Conservation (phyloP, 2,113 vertebrate genomes). For the Oryzias celebensis region DNA sequence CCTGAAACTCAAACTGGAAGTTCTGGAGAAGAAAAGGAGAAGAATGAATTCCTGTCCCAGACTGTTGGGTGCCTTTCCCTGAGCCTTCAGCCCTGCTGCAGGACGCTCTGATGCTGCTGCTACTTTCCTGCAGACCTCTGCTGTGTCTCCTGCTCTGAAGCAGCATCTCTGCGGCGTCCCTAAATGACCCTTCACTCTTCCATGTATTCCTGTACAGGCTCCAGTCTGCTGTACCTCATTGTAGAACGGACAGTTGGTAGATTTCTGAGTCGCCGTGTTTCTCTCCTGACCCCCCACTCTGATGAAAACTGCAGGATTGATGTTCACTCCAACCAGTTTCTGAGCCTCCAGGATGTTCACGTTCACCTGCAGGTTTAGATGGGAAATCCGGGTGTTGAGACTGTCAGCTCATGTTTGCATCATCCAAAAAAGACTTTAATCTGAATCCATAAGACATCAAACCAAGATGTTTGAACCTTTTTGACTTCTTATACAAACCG, state of each 20-base stretch:
- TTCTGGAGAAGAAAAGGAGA: constrained; percentile 76
- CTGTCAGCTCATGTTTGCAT: too few relatives aligned
- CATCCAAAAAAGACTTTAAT: too few relatives aligned
- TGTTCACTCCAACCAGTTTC: constrained; percentile 92
- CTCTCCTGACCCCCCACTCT: constrained; percentile 84
- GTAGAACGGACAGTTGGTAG: constrained; percentile 72
- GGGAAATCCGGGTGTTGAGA: background rate
- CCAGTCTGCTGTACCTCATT: constrained; percentile 54
- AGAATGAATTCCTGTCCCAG: background rate
- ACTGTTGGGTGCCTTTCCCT: background rate
- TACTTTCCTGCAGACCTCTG: too few relatives aligned
- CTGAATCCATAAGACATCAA: too few relatives aligned
- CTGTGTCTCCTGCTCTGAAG: too few relatives aligned
- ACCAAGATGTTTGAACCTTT: too few relatives aligned
- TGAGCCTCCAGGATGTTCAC: constrained; percentile 90
- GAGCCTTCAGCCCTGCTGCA: too few relatives aligned
- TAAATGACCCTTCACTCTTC: too few relatives aligned
- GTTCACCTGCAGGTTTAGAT: constrained; percentile 75
- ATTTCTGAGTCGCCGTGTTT: constrained; percentile 83
- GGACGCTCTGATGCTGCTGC: too few relatives aligned
- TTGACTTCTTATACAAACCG: too few relatives aligned
- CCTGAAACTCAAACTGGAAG: constrained; percentile 92
- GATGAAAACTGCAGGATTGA: constrained; percentile 89
- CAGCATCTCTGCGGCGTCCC: too few relatives aligned
- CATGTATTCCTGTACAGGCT: background rate